Conservation (phyloP, 37 sponge, comb jelly and placozoan genomes). For the Agelas oroides region DNA sequence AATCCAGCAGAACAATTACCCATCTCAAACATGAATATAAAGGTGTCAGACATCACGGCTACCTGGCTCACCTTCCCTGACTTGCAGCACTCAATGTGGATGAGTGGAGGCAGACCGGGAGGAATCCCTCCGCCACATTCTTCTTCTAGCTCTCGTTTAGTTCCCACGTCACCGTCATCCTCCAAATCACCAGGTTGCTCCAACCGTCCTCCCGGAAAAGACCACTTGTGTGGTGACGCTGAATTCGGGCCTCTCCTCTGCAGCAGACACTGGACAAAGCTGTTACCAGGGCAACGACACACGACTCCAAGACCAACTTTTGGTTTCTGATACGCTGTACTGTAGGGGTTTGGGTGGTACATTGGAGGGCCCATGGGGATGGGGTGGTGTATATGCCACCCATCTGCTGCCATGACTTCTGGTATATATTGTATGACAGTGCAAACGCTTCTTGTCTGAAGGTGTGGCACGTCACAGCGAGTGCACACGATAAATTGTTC, state of each 20-base stretch:
- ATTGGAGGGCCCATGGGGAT: neutral
- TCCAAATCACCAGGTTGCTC: conserved; percentile 70
- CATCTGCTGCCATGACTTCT: no score
- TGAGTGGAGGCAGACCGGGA: conserved; percentile 79
- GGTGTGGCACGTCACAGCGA: no score
- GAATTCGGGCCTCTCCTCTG: conserved; percentile 47
- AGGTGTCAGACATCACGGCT: neutral
- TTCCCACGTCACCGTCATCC: conserved; percentile 73
- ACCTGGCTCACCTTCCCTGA: conserved; percentile 49
- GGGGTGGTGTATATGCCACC: no score
- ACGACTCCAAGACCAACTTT: conserved; percentile 73
- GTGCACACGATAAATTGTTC: no score
- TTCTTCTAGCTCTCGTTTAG: conserved; percentile 66
- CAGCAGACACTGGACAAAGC: conserved; percentile 57
- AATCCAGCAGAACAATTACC: no score
- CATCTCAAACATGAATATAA: no score
- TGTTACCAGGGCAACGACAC: conserved; percentile 66
- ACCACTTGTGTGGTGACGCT: conserved; percentile 81
- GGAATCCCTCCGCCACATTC: conserved; percentile 86
- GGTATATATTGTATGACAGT: no score
- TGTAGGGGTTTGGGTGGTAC: neutral
- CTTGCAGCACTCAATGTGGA: conserved; percentile 83
- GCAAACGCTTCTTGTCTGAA: no score
- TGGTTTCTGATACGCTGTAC: conserved; percentile 21
- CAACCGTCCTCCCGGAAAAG: conserved; percentile 85